phyloP scores from a whole-genome alignment of 2,888 invertebrate species.

The Synanthedon tipuliformis region DNA sequence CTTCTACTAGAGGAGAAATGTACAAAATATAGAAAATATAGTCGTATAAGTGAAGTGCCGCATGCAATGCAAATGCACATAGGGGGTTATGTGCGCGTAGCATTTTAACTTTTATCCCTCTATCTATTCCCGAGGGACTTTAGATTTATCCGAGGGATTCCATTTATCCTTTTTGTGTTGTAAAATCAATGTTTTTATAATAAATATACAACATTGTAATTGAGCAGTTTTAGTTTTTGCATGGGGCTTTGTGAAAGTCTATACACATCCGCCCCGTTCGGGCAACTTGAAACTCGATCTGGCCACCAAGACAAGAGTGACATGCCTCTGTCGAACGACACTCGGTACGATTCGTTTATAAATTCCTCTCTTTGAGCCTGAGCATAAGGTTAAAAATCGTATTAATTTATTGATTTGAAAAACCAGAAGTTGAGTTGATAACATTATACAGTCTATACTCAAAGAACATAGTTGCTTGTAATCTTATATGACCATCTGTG shows the following conservation, averaged over 20 bases:
- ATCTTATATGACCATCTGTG: too few species aligned
- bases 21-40: too few species aligned
- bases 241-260: slow-evolving; percentile 29
- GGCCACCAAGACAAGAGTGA: slow-evolving; percentile 16
- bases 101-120: too few species aligned
- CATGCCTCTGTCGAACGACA: slow-evolving; percentile 14
- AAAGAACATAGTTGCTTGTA: neutral
- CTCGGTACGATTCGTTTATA: neutral
- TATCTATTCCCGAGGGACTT: too few species aligned
- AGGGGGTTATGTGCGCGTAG: too few species aligned
- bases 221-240: slow-evolving; percentile 11
- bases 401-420: neutral
- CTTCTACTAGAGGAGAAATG: too few species aligned
- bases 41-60: too few species aligned
- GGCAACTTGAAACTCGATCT: slow-evolving; percentile 20
- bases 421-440: neutral
- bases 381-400: neutral
- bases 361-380: neutral
- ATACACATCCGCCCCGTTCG: slow-evolving; percentile 16
- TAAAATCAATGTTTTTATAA: too few species aligned
- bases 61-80: too few species aligned
- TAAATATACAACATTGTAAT: too few species aligned
- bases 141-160: too few species aligned
- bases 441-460: neutral
- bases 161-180: too few species aligned